Evolutionary conservation across 2,888 invertebrate species (phyloP).

Genomic region (Helicoverpa assulta): DNA sequence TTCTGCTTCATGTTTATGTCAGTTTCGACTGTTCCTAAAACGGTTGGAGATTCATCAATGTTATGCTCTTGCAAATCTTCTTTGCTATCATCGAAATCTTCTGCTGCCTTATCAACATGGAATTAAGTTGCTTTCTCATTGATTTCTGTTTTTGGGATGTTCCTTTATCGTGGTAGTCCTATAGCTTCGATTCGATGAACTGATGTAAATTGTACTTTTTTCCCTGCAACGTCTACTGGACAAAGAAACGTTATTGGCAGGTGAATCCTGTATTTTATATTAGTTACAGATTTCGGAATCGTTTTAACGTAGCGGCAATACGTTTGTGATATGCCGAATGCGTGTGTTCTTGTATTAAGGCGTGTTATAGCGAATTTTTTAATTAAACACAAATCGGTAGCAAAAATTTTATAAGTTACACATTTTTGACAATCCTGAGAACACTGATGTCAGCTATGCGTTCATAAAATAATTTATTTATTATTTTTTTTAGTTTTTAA

Average conservation of each 20-base stretch:
- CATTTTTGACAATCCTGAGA: no score
- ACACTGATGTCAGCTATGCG: no score
- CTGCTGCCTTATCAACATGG: background rate
- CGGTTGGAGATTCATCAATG: conserved; percentile 85
- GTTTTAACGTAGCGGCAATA: conserved; percentile 70
- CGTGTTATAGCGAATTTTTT: background rate
- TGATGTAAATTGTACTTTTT: conserved; percentile 82
- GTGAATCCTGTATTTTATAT: conserved; percentile 86
- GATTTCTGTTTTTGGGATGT: conserved; percentile 17
- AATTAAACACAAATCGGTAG: background rate
- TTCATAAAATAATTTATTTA: no score
- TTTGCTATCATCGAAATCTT: conserved; percentile 7
- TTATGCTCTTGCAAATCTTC: conserved; percentile 70
- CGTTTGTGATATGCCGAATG: conserved; percentile 60
- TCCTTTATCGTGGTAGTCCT: conserved; percentile 63
- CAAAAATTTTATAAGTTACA: background rate
- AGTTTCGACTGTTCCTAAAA: conserved; percentile 83
- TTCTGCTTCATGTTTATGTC: conserved; percentile 83
- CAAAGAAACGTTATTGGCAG: conserved; percentile 85
- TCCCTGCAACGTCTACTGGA: conserved; percentile 75
- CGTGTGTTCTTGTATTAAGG: conserved; percentile 45
- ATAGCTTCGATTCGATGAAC: conserved; percentile 80
- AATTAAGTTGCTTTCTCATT: conserved; percentile 26
- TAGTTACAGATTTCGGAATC: conserved; percentile 74
- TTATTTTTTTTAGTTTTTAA: no score